Evolutionary conservation across 2,888 invertebrate species (phyloP).

Genomic region (Ophion ventricosus): DNA sequence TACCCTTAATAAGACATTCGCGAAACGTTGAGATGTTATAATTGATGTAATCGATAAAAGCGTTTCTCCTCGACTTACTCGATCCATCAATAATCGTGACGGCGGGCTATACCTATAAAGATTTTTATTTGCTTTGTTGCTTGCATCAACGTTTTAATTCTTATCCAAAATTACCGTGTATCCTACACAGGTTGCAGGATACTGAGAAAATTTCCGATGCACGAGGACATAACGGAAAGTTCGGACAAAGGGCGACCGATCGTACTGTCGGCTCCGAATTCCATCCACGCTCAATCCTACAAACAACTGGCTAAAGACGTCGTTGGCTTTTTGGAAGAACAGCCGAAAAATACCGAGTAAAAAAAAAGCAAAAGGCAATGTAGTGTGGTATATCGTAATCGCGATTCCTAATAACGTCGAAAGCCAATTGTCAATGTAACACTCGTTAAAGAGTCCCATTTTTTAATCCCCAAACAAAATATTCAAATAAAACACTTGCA

Average conservation of each 20-base stretch:
- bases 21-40: not conserved
- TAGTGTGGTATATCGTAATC: not conserved
- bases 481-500: not conserved
- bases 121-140: not conserved
- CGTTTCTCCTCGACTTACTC: not conserved
- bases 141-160: not conserved
- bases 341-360: constrained; percentile 62
- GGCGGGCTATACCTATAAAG: constrained; percentile 1
- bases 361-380: constrained; percentile 1
- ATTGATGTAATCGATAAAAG: not conserved
- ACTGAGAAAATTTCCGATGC: constrained; percentile 90
- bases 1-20: not conserved
- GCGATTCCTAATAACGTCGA: not conserved
- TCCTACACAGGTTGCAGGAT: constrained; percentile 84
- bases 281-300: constrained; percentile 79
- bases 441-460: constrained; percentile 16
- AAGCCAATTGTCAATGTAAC: not conserved
- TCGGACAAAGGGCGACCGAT: constrained; percentile 91
- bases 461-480: constrained; percentile 34
- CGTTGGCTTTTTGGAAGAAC: constrained; percentile 74
- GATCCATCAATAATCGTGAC: too few species aligned
- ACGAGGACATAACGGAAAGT: constrained; percentile 87
- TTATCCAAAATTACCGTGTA: constrained; percentile 33
- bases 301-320: constrained; percentile 77
- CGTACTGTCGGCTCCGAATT: constrained; percentile 87